Base-by-base conservation (phyloP, 64 coral and sea anemone genomes). In the Stichodactyla mertensii region DNA sequence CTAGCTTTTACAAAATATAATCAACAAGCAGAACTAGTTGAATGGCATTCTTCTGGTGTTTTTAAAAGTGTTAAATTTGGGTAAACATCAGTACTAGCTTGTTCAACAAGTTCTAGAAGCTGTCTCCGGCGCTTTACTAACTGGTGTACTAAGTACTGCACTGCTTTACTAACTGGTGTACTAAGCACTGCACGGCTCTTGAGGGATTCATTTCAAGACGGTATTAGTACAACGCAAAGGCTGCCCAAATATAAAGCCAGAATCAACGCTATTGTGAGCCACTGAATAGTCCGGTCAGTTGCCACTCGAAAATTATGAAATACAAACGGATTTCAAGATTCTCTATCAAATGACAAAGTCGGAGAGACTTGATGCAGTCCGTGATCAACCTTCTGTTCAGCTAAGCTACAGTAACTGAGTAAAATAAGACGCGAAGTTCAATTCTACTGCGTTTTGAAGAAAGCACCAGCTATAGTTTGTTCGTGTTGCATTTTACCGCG, bases 281-380 rank as follows among this genome's bases (percentile, higher is more conserved):
- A 23, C 12, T 74, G 10, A 74, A 74, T 74, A 74, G 69, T 9
- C 24, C 27, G 23, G 69, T 74, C 1, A 10, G 12, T 8, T 74
- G 12, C 69, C 69, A 74, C 69, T 74, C 69, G 69, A 74, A 74
- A 74, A 74, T 11, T 74, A 31, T 74, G 20, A 7, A 74, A 74
- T 14, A 36, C 69, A 74, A 74, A 74, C 69, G 69, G 23, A 74
- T 74, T n/a, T 27, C 69, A 74, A 74, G 69, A 74, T 23, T 74
- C n/a, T 69, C n/a, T 74, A n/a, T 74, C 69, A 31, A 74, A 74
- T 74, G 36, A 74, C 69, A 74, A 74, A 74, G 69, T 74, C 7
- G 24, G 10, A 2, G 36, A 45, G 36, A 45, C 36, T 45, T 45
- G 36, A 45, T 45, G 3, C 36, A 45, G 36, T 45, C 36, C 36